Evolutionary conservation across 2,113 vertebrate species (phyloP).

Genomic region (Gadus chalcogrammus): DNA sequence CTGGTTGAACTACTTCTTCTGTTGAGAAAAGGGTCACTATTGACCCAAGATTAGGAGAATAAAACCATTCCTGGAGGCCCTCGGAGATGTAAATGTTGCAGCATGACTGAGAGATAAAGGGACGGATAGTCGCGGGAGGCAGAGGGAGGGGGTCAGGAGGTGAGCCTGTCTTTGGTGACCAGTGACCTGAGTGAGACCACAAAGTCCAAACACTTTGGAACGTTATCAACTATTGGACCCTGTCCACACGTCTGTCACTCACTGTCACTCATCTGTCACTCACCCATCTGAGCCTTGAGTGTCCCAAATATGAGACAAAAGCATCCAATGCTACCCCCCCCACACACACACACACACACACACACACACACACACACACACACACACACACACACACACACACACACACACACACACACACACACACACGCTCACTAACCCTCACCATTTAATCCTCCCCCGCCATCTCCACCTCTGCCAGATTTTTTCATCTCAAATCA

Average conservation of each 20-base stretch:
- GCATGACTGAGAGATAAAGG: constrained; percentile 15
- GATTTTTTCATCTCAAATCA: constrained; percentile 9
- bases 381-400: too few relatives aligned
- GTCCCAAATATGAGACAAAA: constrained; percentile 39
- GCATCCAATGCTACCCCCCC: too few relatives aligned
- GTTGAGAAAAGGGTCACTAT: constrained; percentile 30
- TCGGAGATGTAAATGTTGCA: constrained; percentile 47
- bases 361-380: too few relatives aligned
- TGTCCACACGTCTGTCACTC: constrained; percentile 50
- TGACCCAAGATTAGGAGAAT: constrained; percentile 17
- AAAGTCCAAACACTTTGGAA: constrained; percentile 47
- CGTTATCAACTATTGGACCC: constrained; percentile 59
- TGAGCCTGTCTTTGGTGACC: constrained; percentile 53
- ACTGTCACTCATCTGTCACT: constrained; percentile 56
- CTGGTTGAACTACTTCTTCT: constrained; percentile 17
- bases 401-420: too few relatives aligned
- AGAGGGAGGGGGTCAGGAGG: background rate
- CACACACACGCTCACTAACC: too few relatives aligned
- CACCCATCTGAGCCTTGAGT: background rate
- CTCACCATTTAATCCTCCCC: constrained; percentile 5
- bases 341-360: too few relatives aligned
- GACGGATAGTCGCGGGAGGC: background rate
- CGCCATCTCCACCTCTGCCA: constrained; percentile 6
- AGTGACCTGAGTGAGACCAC: constrained; percentile 53
- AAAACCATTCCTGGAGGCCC: constrained; percentile 50